These are phyloP conservation scores for Zaprionus taronus DNA, from an alignment of 1,140 invertebrate species.

Conservation along the genomic window DNA sequence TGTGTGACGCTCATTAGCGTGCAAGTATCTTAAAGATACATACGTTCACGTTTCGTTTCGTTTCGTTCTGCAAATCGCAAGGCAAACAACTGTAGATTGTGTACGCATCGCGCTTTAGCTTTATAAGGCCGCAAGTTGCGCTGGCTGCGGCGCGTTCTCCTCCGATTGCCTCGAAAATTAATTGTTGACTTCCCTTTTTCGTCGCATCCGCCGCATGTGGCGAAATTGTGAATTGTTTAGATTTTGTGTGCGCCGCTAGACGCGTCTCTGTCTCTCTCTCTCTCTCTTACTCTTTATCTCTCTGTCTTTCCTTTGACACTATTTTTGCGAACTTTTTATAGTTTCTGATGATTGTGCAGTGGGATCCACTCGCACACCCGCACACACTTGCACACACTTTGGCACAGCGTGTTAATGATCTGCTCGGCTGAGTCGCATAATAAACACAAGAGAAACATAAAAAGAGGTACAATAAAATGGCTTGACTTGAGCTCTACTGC, in stretches of 20 bases:
- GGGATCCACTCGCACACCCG: constrained; percentile 2
- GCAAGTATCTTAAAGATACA: constrained; percentile 43
- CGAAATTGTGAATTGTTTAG: constrained; percentile 48
- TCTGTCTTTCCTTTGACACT: neutral
- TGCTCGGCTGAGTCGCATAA: constrained; percentile 66
- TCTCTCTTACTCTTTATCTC: neutral
- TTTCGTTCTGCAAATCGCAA: constrained; percentile 3
- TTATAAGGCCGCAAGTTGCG: constrained; percentile 15
- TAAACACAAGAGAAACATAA: constrained; percentile 34
- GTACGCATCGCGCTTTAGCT: constrained; percentile 24
- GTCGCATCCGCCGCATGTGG: constrained; percentile 44
- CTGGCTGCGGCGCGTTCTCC: constrained; percentile 1
- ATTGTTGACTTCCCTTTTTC: constrained; percentile 53
- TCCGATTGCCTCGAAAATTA: constrained; percentile 39
- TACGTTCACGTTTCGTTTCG: neutral
- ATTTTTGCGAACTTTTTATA: constrained; percentile 23
- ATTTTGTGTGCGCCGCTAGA: constrained; percentile 21
- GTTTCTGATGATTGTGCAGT: constrained; percentile 21
- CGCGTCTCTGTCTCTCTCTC: neutral
- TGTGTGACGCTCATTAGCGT: constrained; percentile 26
- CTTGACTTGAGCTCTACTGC: neutral
- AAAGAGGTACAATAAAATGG: neutral
- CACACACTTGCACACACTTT: constrained; percentile 11
- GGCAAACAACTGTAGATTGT: constrained; percentile 16
- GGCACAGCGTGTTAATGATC: constrained; percentile 54